Base-by-base conservation (phyloP, 1,140 invertebrate genomes). In the Cardiocondyla obscurior region DNA sequence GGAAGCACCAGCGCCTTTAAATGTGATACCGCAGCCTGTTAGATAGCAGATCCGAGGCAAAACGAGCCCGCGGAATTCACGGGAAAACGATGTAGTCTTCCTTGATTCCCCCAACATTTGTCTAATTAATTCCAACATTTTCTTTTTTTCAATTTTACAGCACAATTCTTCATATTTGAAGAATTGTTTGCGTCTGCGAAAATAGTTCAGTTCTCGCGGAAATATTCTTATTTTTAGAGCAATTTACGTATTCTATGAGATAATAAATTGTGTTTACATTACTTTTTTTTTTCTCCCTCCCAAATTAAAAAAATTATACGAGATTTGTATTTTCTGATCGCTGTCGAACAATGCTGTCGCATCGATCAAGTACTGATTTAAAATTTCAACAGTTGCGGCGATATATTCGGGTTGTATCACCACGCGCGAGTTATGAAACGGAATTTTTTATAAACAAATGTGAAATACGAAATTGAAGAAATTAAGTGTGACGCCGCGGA, bases 1-100 rank as follows among this genome's bases (percentile, higher is more conserved):
- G 77, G 58, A 87, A 69, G 28, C 60, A 30, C 81, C 74, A 77
- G 82, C 72, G 77, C 77, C 83, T 88, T 88, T 88, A 79, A 88
- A 87, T 67, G 86, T 53, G 67, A 85, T 69, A 88, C 70, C 65
- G 44, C 74, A n/a, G 28, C 36, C 55, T 67, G 51, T 73, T 77
- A 53, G 53, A 83, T n/a, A 44, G 14, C 25, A 14, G n/a, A 72
- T 22, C 55, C 55, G 12, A 16, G 25, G 39, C 12, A 49, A 49
- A 44, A 39, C 7, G 55, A 87, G 81, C 81, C 84, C 57, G 16
- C 10, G n/a, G 55, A 49, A 55, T 84, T 87, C 57, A n/a, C 10
- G n/a, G 55, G 51, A 55, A 87, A 84, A 72, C 57, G 22, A 53
- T 16, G 55, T 65, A 77, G 57, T 19, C 36, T 67, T 70, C 55